Evolutionary conservation across 1,140 invertebrate genomes (phyloP).

Genomic region (Euura saliciscinereae): DNA sequence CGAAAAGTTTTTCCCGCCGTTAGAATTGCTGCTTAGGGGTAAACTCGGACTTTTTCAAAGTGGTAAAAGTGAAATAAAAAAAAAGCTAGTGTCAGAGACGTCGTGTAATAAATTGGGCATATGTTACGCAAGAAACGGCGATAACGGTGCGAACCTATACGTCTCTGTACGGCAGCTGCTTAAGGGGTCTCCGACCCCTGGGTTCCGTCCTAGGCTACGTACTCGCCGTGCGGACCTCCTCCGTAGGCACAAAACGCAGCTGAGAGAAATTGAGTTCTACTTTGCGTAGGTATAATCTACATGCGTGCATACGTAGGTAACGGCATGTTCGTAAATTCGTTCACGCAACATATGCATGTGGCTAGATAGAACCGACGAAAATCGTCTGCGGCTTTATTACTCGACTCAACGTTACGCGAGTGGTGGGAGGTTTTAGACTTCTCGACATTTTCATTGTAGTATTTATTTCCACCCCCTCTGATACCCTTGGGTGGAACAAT

Average conservation of each 20-base stretch:
- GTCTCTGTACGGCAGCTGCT: slow-evolving; percentile 36
- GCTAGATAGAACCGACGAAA: not conserved
- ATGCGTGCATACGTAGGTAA: no score
- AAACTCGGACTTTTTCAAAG: no score
- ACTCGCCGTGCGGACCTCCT: slow-evolving; percentile 13
- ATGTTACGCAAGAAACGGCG: slow-evolving; percentile 3
- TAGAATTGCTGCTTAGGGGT: no score
- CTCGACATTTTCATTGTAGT: not conserved
- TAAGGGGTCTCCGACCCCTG: slow-evolving; percentile 33
- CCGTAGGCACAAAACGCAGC: not conserved
- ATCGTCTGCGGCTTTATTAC: slow-evolving; percentile 9
- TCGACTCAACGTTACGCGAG: not conserved
- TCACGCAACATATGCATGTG: no score
- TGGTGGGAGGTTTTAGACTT: not conserved
- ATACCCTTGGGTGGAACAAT: slow-evolving; percentile 31
- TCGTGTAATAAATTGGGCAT: slow-evolving; percentile 20
- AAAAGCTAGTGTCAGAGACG: slow-evolving; percentile 1
- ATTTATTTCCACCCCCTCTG: slow-evolving; percentile 29
- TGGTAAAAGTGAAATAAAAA: no score
- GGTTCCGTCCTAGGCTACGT: slow-evolving; percentile 9
- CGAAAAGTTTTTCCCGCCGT: no score
- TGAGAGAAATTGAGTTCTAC: no score
- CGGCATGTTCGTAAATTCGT: no score
- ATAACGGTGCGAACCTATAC: slow-evolving; percentile 13
- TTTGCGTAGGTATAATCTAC: no score